Evolutionary conservation across 2,113 vertebrate genomes (phyloP).

Genomic region (Leucosticte australis): DNA sequence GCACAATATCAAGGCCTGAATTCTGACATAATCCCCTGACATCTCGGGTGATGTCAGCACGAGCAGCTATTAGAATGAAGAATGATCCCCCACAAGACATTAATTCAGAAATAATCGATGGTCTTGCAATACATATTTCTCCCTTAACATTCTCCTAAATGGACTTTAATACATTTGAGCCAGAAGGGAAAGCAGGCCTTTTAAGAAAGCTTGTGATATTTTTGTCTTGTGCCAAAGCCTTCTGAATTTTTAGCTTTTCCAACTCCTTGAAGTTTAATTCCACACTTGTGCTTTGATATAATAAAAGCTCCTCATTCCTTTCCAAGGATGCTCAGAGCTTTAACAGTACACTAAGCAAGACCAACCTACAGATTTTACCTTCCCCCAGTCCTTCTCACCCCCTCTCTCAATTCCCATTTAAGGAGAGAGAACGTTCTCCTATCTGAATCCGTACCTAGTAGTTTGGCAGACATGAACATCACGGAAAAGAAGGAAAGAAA

Average conservation of each 20-base stretch:
- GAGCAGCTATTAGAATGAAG: slow-evolving; percentile 30
- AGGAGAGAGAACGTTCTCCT: neutral
- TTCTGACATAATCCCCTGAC: slow-evolving; percentile 53
- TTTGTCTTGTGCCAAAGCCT: neutral
- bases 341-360: slow-evolving; percentile 16
- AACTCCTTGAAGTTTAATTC: slow-evolving; percentile 23
- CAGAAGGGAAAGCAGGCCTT: slow-evolving; percentile 27
- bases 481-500: neutral
- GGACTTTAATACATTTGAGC: slow-evolving; percentile 38
- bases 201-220: neutral
- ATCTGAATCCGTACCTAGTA: neutral
- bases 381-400: neutral
- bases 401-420: neutral
- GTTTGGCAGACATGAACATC: neutral
- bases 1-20: slow-evolving; percentile 30
- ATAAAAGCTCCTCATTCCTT: slow-evolving; percentile 20
- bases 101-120: slow-evolving; percentile 37
- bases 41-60: slow-evolving; percentile 12
- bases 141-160: slow-evolving; percentile 31
- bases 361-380: slow-evolving; percentile 21
- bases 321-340: slow-evolving; percentile 17
- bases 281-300: neutral
- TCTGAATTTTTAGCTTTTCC: slow-evolving; percentile 42
- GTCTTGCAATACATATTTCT: slow-evolving; percentile 25
- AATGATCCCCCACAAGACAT: slow-evolving; percentile 26